phyloP scores from a whole-genome alignment of 2,113 vertebrate species.

The Bubo blakistoni region DNA sequence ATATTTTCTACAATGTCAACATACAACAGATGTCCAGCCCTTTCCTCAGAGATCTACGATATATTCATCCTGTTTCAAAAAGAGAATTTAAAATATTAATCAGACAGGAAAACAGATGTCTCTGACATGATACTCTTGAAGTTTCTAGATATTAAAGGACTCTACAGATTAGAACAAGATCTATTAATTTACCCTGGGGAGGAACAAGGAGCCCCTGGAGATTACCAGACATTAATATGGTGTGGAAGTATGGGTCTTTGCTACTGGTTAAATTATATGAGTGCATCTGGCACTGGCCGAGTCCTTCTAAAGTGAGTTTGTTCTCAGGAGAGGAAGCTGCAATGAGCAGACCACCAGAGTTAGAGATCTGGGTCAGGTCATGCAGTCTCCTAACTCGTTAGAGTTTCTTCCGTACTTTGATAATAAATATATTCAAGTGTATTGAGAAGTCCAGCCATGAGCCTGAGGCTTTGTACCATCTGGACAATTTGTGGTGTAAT shows the following conservation, averaged over 20 bases:
- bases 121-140: not conserved
- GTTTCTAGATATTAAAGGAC: not conserved
- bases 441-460: not conserved
- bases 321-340: not conserved
- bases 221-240: not conserved
- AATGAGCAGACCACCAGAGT: not conserved
- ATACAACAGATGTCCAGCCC: slow-evolving; percentile 11
- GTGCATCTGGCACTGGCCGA: not conserved
- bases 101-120: not conserved
- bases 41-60: not conserved
- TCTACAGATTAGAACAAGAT: not conserved
- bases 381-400: not conserved
- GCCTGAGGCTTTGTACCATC: slow-evolving; percentile 40
- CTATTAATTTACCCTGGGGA: not conserved
- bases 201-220: not conserved
- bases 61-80: not conserved
- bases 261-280: not conserved
- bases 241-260: not conserved
- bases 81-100: slow-evolving; percentile 4
- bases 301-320: not conserved
- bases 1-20: slow-evolving; percentile 19
- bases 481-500: slow-evolving; percentile 62
- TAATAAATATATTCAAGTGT: not conserved
- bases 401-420: not conserved
- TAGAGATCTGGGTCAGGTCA: not conserved